Conservation (phyloP, 2,888 invertebrate genomes). For the Carabus problematicus region DNA sequence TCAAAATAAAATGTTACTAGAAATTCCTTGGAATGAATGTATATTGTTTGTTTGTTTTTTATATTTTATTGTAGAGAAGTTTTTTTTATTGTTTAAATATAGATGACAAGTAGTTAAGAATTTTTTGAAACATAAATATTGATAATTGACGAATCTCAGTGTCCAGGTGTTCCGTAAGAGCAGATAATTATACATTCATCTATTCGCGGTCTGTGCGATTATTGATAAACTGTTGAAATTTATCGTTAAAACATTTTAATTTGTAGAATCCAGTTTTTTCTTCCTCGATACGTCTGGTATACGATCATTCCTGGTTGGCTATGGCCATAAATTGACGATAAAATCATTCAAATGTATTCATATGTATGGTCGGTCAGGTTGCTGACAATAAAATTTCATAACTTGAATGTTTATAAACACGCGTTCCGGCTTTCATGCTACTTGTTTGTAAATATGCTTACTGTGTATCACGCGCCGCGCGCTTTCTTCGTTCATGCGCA, state of each 20-base stretch:
- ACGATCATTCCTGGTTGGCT: neutral
- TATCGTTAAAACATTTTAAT: conserved; percentile 2
- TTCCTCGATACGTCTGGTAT: neutral
- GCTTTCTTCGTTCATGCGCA: neutral
- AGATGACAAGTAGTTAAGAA: no score
- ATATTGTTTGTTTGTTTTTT: no score
- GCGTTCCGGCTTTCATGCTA: conserved; percentile 3
- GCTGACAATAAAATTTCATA: neutral
- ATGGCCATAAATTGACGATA: conserved; percentile 3
- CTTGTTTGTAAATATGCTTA: conserved; percentile 11
- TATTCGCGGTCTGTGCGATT: no score
- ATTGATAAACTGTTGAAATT: neutral
- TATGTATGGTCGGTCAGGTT: neutral
- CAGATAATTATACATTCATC: no score
- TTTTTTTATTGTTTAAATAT: no score
- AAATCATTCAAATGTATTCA: neutral
- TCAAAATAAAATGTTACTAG: no score
- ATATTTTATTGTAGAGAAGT: no score
- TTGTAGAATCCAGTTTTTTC: neutral
- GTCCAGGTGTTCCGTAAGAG: no score
- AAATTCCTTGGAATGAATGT: no score
- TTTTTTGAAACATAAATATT: no score
- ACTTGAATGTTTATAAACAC: conserved; percentile 2
- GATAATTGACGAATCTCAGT: no score
- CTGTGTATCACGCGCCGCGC: neutral